phyloP scores from a whole-genome alignment of 2,888 invertebrate genomes.

The Pollenia amentaria region DNA sequence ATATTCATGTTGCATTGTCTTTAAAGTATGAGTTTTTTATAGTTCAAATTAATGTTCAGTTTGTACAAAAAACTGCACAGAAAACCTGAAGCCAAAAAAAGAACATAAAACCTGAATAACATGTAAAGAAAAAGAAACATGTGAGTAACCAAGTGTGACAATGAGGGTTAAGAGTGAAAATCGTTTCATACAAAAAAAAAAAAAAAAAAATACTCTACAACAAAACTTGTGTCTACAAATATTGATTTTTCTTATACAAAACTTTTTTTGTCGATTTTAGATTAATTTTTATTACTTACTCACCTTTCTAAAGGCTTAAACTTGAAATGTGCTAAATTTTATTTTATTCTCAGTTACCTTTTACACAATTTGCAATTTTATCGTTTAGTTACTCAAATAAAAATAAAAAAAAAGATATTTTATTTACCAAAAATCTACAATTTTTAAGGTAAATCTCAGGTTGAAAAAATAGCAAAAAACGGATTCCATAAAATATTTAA shows the following conservation, averaged over 20 bases:
- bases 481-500: slow-evolving; percentile 55
- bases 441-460: slow-evolving; percentile 56
- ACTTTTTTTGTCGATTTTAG: not conserved
- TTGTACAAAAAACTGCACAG: slow-evolving; percentile 10
- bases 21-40: slow-evolving; percentile 32
- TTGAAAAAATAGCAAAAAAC: not conserved
- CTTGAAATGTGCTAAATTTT: slow-evolving; percentile 40
- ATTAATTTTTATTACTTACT: slow-evolving; percentile 50
- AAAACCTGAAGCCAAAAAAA: not conserved
- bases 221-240: not conserved
- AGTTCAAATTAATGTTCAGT: slow-evolving; percentile 10
- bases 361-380: slow-evolving; percentile 50
- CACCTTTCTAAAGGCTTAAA: slow-evolving; percentile 39
- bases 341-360: slow-evolving; percentile 39
- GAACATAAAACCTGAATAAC: not conserved
- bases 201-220: not conserved
- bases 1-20: not conserved
- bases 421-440: slow-evolving; percentile 41
- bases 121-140: not conserved
- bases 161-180: slow-evolving; percentile 56
- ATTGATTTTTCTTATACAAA: slow-evolving; percentile 44
- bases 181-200: not conserved
- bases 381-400: slow-evolving; percentile 22
- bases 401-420: slow-evolving; percentile 8
- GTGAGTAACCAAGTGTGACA: slow-evolving; percentile 55